Evolutionary conservation across 2,113 vertebrate genomes (phyloP).

Genomic region (Ctenomys sociabilis): DNA sequence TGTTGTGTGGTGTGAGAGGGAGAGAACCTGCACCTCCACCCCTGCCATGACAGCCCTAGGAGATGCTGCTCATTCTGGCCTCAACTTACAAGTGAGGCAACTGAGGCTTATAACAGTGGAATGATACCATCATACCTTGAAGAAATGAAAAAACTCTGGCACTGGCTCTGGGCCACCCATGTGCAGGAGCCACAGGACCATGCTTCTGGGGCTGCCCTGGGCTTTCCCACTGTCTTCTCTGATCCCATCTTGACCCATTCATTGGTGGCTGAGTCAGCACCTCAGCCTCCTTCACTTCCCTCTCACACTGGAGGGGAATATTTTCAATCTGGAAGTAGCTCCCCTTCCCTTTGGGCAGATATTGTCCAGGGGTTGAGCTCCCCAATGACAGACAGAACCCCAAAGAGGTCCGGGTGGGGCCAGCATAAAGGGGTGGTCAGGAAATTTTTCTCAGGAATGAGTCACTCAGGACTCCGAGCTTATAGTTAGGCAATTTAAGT

Average conservation of each 20-base stretch:
- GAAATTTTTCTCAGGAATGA: neutral
- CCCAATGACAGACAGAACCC: neutral
- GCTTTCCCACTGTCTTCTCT: neutral
- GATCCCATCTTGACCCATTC: neutral
- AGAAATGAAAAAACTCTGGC: neutral
- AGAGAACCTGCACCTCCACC: neutral
- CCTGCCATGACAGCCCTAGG: neutral
- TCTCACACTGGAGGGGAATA: accelerated
- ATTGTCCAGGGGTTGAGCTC: neutral
- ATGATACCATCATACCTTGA: neutral
- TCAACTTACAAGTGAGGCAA: neutral
- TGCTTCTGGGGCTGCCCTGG: neutral
- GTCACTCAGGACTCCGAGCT: neutral
- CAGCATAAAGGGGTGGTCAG: neutral
- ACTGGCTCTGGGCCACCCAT: neutral
- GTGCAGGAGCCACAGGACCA: neutral
- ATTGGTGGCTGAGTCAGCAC: neutral
- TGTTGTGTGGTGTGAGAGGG: neutral
- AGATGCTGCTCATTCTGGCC: neutral
- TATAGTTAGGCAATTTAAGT: neutral
- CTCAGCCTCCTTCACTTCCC: neutral
- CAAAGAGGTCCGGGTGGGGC: neutral
- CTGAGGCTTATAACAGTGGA: neutral
- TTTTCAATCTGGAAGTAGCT: neutral
- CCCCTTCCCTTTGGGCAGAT: neutral